Evolutionary conservation across 2,888 invertebrate species (phyloP), one percentile per base, ranked within the genome.

Genomic region (Philopedon plagiatum): DNA sequence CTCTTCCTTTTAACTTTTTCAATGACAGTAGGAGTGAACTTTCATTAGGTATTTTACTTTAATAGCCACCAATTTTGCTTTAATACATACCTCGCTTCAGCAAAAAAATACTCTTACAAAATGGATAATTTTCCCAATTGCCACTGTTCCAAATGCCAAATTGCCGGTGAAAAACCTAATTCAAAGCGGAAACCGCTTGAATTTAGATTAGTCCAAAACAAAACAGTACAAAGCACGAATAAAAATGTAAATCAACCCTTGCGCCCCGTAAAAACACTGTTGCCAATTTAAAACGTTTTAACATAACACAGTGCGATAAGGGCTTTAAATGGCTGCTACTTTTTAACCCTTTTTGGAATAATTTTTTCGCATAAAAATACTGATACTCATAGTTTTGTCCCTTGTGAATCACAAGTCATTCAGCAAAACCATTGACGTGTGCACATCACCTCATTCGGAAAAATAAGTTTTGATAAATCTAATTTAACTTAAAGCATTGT

Each of bases 231-330:
- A 63, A 58, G 49, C 63, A 37, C 39, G 62, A 49, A 70, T 71
- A 71, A 71, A 70, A 71, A 71, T 71, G 71, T 58, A 71, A 71
- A 71, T 71, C 65, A 71, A 64, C 64, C 49, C 65, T 58, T 49
- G 44, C 37, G n/a, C 1, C 29, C 11, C 46, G 21, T 29, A 2
- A 54, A 2, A 54, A 15, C 51, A 18, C 8, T 2, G 51, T 54
- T 54, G 51, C 51, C 51, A 54, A 18, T 54, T 46, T 26, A 51
- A 46, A 46, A 46, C n/a, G n/a, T 2, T 1, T 34, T 34, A 2
- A 44, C 9, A 44, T 18, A 18, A 44, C 15, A 44, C n/a, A 5
- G 8, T 11, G 11, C 34, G 7, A 11, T 11, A 9, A 9, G 34
- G 2, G 34, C 9, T 34, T 11, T 2, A 5, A 34, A 34, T 11